Evolutionary conservation across 2,888 invertebrate genomes (phyloP), one percentile per base, ranked within the genome.

Genomic region (Argyra leucocephala): DNA sequence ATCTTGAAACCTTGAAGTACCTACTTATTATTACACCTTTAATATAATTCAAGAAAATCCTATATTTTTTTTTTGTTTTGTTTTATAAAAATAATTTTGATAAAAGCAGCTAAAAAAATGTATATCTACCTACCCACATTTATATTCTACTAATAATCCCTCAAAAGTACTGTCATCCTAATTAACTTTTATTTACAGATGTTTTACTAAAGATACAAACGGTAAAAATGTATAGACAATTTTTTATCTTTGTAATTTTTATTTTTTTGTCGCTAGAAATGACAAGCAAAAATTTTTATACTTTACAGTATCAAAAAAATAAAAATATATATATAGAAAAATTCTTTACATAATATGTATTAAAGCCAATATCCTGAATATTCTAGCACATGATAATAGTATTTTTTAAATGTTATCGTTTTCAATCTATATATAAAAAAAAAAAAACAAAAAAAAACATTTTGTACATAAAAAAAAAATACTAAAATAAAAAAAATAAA

Each of bases 111-210:
- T 48, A 48, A 48, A 15, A 18, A 18, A 18, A 48, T 18, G 12
- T 48, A 18, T 15, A 48, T 18, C 12, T 3, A 48, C 2, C 2
- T 12, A n/a, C n/a, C n/a, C n/a, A n/a, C n/a, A n/a, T 6, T 6
- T 31, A 10, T 48, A 18, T 48, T 48, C 18, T 12, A 48, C 48
- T 18, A 18, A 48, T 48, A 48, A 48, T 48, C 48, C 48, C 18
- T 48, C 48, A 48, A 48, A 48, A 48, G 48, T 48, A 48, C 48
- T 48, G 48, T 48, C 48, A 48, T 48, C 48, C 48, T 48, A 48
- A 48, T 48, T 48, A 48, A 48, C 48, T 48, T 48, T 48, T 48
- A 48, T 48, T 48, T 48, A 48, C 48, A 48, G 48, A 48, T 48
- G 48, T 48, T 48, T 15, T 48, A 48, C 48, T 48, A 48, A 15